phyloP scores from a whole-genome alignment of 2,888 invertebrate species.

The Melolontha melolontha region DNA sequence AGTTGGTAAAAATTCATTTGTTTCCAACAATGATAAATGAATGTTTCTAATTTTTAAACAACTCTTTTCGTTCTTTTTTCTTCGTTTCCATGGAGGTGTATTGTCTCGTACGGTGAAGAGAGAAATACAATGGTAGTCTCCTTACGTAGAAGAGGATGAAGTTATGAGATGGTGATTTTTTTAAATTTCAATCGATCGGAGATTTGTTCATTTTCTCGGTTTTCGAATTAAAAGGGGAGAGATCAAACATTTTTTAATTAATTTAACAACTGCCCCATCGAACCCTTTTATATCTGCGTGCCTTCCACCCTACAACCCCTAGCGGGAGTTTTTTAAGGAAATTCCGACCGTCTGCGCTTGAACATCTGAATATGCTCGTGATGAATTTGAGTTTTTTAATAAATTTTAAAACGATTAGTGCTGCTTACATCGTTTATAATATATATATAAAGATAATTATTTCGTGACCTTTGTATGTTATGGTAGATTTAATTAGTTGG shows the following conservation, averaged over 20 bases:
- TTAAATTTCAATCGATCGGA: conserved; percentile 21
- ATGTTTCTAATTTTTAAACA: conserved; percentile 57
- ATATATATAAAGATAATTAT: too few species aligned
- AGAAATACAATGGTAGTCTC: background rate
- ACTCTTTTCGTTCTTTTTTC: conserved; percentile 54
- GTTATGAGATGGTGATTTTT: background rate
- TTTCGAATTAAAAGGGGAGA: background rate
- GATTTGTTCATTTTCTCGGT: conserved; percentile 6
- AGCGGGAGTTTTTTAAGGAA: too few species aligned
- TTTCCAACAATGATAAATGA: conserved; percentile 65
- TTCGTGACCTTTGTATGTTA: too few species aligned
- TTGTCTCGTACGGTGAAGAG: background rate
- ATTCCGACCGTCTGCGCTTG: too few species aligned
- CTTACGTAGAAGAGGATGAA: background rate
- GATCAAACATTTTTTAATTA: conserved; percentile 21
- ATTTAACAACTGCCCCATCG: conserved; percentile 25
- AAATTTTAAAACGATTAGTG: too few species aligned
- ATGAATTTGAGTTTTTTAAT: too few species aligned
- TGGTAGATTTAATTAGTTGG: too few species aligned
- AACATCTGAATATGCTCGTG: too few species aligned
- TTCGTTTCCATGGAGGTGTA: conserved; percentile 9
- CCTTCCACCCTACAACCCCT: too few species aligned
- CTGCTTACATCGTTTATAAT: too few species aligned
- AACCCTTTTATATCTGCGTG: too few species aligned
- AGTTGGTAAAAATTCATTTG: conserved; percentile 63